Conservation (phyloP, 2,797 vertebrate genomes). For the Pelodytes ibericus region DNA sequence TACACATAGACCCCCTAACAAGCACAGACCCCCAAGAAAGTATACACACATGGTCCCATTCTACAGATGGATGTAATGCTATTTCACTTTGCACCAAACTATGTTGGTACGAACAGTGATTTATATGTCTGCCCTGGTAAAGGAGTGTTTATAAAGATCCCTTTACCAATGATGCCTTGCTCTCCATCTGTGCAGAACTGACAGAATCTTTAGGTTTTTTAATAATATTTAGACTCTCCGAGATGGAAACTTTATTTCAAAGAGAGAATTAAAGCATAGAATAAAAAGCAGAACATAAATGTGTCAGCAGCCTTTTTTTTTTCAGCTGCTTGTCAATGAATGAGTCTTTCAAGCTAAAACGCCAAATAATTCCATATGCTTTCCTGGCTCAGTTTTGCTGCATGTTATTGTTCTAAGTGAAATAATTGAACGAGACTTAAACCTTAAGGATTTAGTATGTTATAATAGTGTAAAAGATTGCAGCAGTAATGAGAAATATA, state of each 20-base stretch:
- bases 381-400: slow-evolving; percentile 57
- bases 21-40: slow-evolving; percentile 7
- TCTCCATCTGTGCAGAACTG: slow-evolving; percentile 35
- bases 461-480: slow-evolving; percentile 60
- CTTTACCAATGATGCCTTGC: slow-evolving; percentile 35
- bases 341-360: slow-evolving; percentile 60
- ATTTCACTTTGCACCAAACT: slow-evolving; percentile 21
- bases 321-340: slow-evolving; percentile 62
- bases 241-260: slow-evolving; percentile 63
- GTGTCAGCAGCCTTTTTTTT: slow-evolving; percentile 63
- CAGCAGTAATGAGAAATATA: slow-evolving; percentile 60
- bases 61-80: slow-evolving; percentile 30
- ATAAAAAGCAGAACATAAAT: slow-evolving; percentile 63
- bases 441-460: slow-evolving; percentile 60
- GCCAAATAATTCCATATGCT: slow-evolving; percentile 63
- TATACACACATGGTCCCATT: slow-evolving; percentile 35
- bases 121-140: slow-evolving; percentile 39
- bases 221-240: slow-evolving; percentile 53
- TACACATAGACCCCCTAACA: slow-evolving; percentile 24
- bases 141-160: slow-evolving; percentile 27
- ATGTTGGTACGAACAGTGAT: slow-evolving; percentile 34
- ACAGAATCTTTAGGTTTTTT: slow-evolving; percentile 52
- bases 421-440: slow-evolving; percentile 62
- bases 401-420: slow-evolving; percentile 60
- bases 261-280: slow-evolving; percentile 61